Evolutionary conservation across 2,888 invertebrate species (phyloP).

Genomic region (Schrankia costaestrigalis): DNA sequence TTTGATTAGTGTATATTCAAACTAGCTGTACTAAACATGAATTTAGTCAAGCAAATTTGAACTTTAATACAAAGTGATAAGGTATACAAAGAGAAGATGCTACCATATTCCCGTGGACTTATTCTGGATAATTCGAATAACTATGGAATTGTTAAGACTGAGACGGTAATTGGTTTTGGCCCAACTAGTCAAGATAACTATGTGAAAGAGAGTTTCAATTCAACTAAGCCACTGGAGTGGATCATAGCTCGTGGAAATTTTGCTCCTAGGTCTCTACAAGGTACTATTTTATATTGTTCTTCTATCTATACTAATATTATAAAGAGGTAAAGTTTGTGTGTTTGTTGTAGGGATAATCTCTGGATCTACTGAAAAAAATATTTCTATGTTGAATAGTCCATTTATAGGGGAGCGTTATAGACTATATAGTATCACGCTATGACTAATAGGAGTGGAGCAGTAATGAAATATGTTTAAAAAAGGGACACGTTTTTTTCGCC

Average conservation of each 20-base stretch:
- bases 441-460: too few relatives aligned
- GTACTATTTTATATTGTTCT: conserved; percentile 40
- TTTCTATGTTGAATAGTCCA: too few relatives aligned
- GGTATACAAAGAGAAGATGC: conserved; percentile 37
- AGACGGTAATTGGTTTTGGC: conserved; percentile 54
- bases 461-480: too few relatives aligned
- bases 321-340: too few relatives aligned
- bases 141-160: conserved; percentile 62
- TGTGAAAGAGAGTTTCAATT: conserved; percentile 42
- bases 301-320: too few relatives aligned
- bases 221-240: conserved; percentile 53
- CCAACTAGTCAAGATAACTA: conserved; percentile 39
- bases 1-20: conserved; percentile 5
- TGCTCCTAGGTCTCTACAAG: conserved; percentile 49
- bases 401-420: too few relatives aligned
- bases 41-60: conserved; percentile 7
- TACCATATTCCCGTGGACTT: conserved; percentile 54
- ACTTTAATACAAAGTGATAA: conserved; percentile 4
- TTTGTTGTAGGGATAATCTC: too few relatives aligned
- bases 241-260: conserved; percentile 49
- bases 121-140: conserved; percentile 55
- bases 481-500: too few relatives aligned
- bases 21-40: conserved; percentile 4
- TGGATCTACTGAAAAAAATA: too few relatives aligned
- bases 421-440: too few relatives aligned